phyloP scores from a whole-genome alignment of 2,797 vertebrate genomes.

The Helostoma temminkii region DNA sequence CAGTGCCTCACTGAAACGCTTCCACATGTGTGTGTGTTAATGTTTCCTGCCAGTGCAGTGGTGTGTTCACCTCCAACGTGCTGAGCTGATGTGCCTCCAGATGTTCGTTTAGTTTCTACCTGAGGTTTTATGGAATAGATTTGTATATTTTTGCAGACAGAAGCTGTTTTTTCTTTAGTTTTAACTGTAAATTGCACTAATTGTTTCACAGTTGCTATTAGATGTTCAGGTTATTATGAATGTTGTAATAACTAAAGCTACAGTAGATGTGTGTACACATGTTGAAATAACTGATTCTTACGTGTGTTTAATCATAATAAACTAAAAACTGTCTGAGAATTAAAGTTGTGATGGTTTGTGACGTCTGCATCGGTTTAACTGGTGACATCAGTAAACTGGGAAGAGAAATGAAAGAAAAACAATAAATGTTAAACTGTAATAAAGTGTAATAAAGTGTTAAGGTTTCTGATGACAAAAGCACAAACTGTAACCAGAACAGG shows the following conservation, averaged over 20 bases:
- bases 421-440: too few relatives aligned
- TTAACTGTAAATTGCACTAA: constrained; percentile 83
- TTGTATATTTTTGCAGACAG: constrained; percentile 83
- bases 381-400: too few relatives aligned
- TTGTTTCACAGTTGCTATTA: constrained; percentile 74
- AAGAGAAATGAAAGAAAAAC: too few relatives aligned
- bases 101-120: constrained; percentile 56
- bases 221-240: constrained; percentile 76
- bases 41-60: constrained; percentile 52
- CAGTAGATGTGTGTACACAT: constrained; percentile 45
- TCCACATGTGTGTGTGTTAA: not conserved
- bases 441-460: too few relatives aligned
- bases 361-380: too few relatives aligned
- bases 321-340: constrained; percentile 41
- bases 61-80: constrained; percentile 7
- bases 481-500: too few relatives aligned
- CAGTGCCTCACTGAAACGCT: constrained; percentile 72
- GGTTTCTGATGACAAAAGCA: too few relatives aligned
- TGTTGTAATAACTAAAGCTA: constrained; percentile 76
- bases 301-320: constrained; percentile 74
- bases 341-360: not conserved
- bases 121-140: constrained; percentile 61
- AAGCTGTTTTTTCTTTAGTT: constrained; percentile 69
- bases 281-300: constrained; percentile 69
- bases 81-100: constrained; percentile 70